Percentiles rank a stretch among this genome's conserved stretches.
phyloP scores from a whole-genome alignment of 1,140 invertebrate species.

The Brachionus rubens region DNA sequence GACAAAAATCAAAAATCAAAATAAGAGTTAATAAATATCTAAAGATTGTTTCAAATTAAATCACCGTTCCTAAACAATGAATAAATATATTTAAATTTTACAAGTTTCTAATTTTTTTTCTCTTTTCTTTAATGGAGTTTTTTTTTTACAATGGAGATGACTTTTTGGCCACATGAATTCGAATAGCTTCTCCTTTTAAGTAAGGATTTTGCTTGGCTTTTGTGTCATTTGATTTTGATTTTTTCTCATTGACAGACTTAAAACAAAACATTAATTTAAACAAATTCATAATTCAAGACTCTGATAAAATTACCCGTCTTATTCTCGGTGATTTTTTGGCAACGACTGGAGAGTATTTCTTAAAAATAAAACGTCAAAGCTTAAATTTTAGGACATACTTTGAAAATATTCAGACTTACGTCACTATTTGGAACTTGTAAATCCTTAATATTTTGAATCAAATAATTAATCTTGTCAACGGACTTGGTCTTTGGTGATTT shows the following conservation, averaged over 20 bases:
- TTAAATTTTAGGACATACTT: too few relatives aligned
- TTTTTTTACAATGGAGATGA: not conserved
- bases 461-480: not conserved
- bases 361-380: not conserved
- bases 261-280: not conserved
- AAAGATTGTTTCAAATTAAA: too few relatives aligned
- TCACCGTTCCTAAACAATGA: too few relatives aligned
- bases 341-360: slow-evolving; percentile 47
- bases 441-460: slow-evolving; percentile 1
- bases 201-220: not conserved
- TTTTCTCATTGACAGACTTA: too few relatives aligned
- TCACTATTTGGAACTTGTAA: not conserved
- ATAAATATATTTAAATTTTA: too few relatives aligned
- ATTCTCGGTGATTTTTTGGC: slow-evolving; percentile 56
- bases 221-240: not conserved
- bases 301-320: slow-evolving; percentile 51
- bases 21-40: too few relatives aligned
- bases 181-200: not conserved
- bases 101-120: too few relatives aligned
- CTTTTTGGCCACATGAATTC: not conserved
- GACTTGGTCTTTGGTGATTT: not conserved
- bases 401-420: not conserved
- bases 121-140: too few relatives aligned
- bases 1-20: too few relatives aligned
- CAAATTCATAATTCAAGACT: not conserved